Conservation (phyloP, 2,113 vertebrate genomes). For the Pomatostomus ruficeps region DNA sequence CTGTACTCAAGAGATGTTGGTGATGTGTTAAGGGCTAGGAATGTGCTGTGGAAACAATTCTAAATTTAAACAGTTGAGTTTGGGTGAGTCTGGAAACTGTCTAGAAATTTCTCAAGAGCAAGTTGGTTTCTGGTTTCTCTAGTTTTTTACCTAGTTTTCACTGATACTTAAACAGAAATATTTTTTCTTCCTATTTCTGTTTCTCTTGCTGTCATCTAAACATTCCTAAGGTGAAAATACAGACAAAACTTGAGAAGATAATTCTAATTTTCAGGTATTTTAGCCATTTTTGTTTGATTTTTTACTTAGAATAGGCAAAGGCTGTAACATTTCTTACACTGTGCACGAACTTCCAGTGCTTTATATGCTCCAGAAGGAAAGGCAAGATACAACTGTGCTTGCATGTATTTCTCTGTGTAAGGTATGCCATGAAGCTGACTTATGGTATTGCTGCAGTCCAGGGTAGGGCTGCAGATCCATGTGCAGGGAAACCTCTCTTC, state of each 20-base stretch:
- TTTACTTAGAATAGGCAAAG: neutral
- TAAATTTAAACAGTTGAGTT: slow-evolving; percentile 56
- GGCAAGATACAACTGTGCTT: neutral
- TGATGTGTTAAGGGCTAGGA: slow-evolving; percentile 43
- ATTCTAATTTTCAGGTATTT: neutral
- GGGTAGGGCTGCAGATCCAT: neutral
- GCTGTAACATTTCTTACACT: neutral
- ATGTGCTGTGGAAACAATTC: slow-evolving; percentile 53
- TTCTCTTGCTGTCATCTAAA: neutral
- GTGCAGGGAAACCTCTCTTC: neutral
- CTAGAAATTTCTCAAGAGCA: slow-evolving; percentile 33
- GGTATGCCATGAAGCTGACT: neutral
- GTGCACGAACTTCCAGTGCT: neutral
- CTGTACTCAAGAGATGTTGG: neutral
- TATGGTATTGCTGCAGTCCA: neutral
- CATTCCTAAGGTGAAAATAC: neutral
- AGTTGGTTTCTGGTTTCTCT: neutral
- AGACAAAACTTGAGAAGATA: neutral
- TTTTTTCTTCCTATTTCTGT: neutral
- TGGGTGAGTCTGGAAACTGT: slow-evolving; percentile 37
- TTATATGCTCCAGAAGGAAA: neutral
- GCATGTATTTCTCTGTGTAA: neutral
- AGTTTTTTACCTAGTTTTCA: neutral
- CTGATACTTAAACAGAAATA: neutral
- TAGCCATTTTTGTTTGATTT: neutral